These are phyloP conservation scores for Drosophila falleni DNA, from an alignment of 2,888 invertebrate species.

Conservation along the genomic window DNA sequence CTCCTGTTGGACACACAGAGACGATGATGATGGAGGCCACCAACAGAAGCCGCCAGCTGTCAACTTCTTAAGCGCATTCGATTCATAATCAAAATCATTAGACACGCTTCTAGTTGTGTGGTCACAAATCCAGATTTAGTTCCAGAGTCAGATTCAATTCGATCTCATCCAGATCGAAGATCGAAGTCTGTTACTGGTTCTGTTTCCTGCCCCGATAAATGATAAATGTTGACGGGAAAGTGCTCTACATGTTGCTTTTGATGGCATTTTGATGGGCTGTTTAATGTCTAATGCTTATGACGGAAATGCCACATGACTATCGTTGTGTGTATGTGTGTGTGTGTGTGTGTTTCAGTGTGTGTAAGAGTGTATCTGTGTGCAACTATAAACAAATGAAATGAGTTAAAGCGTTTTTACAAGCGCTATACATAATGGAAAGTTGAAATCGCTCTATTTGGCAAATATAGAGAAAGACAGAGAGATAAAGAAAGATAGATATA, in stretches of 20 bases:
- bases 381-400: constrained; percentile 36
- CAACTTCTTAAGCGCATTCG: constrained; percentile 19
- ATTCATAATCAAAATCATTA: constrained; percentile 30
- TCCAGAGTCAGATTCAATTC: background rate
- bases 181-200: constrained; percentile 33
- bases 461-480: background rate
- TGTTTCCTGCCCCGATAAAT: constrained; percentile 26
- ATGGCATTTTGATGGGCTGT: constrained; percentile 57
- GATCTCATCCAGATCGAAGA: constrained; percentile 2
- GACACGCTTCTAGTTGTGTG: constrained; percentile 25
- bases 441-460: constrained; percentile 59
- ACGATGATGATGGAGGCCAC: background rate
- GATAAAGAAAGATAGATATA: too few species aligned
- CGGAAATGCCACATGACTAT: constrained; percentile 48
- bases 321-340: constrained; percentile 5
- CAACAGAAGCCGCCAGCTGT: constrained; percentile 53
- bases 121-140: constrained; percentile 6
- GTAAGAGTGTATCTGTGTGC: background rate
- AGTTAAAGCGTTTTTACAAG: constrained; percentile 22
- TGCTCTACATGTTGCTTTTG: constrained; percentile 41
- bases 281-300: constrained; percentile 45
- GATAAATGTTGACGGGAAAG: constrained; percentile 17
- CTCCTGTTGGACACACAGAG: constrained; percentile 15
- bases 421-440: constrained; percentile 50
- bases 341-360: background rate